Conservation (phyloP, 2,888 invertebrate genomes). For the Lycophotia porphyrea region DNA sequence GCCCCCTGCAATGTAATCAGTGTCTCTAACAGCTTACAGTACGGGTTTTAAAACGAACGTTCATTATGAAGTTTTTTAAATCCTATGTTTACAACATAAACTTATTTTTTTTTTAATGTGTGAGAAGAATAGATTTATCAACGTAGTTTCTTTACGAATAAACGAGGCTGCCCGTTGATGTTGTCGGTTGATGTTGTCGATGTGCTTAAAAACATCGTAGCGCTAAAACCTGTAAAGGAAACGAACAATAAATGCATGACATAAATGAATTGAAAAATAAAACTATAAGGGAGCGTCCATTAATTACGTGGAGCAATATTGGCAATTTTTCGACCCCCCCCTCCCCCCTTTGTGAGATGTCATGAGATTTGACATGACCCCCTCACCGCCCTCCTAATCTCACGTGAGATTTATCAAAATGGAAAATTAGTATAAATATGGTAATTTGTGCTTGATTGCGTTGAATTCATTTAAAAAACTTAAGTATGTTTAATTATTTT, state of each 20-base stretch:
- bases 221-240: slow-evolving; percentile 20
- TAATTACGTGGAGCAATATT: no score
- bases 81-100: background rate
- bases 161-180: slow-evolving; percentile 3
- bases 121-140: background rate
- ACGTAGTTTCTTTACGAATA: slow-evolving; percentile 9
- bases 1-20: background rate
- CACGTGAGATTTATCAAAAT: no score
- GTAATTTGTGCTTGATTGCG: no score
- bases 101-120: background rate
- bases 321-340: no score
- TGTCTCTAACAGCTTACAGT: background rate
- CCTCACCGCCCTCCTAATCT: no score
- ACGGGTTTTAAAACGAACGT: background rate
- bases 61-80: background rate
- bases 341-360: no score
- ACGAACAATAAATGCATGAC: background rate
- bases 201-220: slow-evolving; percentile 11
- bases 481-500: no score
- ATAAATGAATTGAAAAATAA: background rate
- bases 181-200: slow-evolving; percentile 5
- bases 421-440: no score
- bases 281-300: no score
- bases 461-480: no score
- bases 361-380: no score